Evolutionary conservation across 2,888 invertebrate genomes (phyloP), one percentile per base, ranked within the genome.

Genomic region (Dioctria rufipes): DNA sequence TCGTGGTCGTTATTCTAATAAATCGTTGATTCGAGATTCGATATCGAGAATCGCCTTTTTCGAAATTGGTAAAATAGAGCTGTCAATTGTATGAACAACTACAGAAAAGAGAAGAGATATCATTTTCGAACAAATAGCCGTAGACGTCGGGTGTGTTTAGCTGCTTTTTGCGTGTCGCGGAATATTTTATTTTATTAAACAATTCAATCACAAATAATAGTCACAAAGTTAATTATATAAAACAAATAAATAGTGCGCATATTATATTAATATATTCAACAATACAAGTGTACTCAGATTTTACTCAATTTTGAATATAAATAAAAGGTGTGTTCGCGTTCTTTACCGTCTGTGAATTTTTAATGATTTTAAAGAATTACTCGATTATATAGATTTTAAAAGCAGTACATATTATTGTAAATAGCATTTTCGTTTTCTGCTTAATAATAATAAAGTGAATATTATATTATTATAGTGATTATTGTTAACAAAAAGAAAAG

Each of bases 61-160:
- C 54, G 54, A 54, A 54, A 11, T 4, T 54, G 3, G 54, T 1
- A n/a, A 60, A 60, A 60, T 37, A 40, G 2, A 37, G 37, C 5
- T 63, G 37, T 40, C 37, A 66, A 9, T 42, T 66, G 4, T 42
- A 25, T 0, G 49, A 69, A 39, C 3, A 63, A 25, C 37, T 13
- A 25, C 25, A 25, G 25, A 25, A 25, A 25, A 25, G 25, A 25
- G 11, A 54, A 54, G n/a, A 54, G 1, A 69, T 69, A 73, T 82
- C 80, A 82, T 67, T 80, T 79, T 82, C 81, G 81, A 80, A 82
- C 49, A 65, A 69, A 49, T 81, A 43, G 78, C 42, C 63, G 82
- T 71, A 37, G 46, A 69, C 25, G 66, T 60, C 63, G 77, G 81
- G 71, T 78, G 80, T 81, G 66, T 65, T 75, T 51, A 46, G 51